Percentiles rank a stretch among this genome's conserved stretches.
phyloP scores from a whole-genome alignment of 2,113 vertebrate species.

The Dascyllus trimaculatus region DNA sequence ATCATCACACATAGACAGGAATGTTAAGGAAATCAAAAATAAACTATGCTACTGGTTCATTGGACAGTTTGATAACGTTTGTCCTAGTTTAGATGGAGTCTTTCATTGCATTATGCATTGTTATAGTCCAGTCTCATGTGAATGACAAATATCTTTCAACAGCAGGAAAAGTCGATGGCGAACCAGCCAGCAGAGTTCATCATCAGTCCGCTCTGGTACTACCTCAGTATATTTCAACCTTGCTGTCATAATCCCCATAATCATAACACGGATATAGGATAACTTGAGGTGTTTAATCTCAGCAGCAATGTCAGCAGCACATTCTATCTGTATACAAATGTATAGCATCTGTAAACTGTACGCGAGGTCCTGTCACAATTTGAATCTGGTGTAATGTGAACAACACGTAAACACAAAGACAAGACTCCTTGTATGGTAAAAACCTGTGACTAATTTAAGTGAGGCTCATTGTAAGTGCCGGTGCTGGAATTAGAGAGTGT shows the following conservation, averaged over 20 bases:
- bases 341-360: constrained; percentile 32
- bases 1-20: too few species aligned
- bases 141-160: too few species aligned
- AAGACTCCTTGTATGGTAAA: constrained; percentile 40
- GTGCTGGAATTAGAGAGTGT: constrained; percentile 17
- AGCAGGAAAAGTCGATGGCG: too few species aligned
- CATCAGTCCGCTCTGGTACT: not conserved
- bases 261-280: constrained; percentile 11
- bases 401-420: constrained; percentile 35
- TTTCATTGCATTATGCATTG: too few species aligned
- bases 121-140: too few species aligned
- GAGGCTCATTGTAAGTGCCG: constrained; percentile 17
- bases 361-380: constrained; percentile 32
- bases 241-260: not conserved
- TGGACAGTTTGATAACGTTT: too few species aligned
- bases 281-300: constrained; percentile 1
- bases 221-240: not conserved
- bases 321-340: constrained; percentile 31
- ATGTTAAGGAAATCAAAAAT: too few species aligned
- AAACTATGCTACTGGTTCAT: too few species aligned
- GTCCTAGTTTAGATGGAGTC: too few species aligned
- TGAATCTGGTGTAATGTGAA: constrained; percentile 22
- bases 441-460: constrained; percentile 27
- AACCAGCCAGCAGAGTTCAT: too few species aligned
- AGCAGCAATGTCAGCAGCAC: constrained; percentile 23